phyloP scores from a whole-genome alignment of 2,888 invertebrate genomes.

The Pharmacophagus antenor region DNA sequence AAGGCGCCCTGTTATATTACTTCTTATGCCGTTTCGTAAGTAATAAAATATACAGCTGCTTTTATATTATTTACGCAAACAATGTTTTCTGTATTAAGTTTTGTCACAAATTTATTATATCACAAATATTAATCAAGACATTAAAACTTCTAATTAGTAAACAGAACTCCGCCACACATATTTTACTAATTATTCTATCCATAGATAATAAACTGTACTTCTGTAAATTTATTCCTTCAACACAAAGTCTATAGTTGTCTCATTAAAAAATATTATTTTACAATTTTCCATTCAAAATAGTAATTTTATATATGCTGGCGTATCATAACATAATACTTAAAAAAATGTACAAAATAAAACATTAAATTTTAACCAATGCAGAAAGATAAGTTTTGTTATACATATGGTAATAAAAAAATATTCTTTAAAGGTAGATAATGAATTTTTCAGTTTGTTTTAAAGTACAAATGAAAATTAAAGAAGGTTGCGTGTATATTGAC shows the following conservation, averaged over 20 bases:
- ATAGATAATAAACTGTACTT: not conserved
- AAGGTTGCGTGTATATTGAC: too few relatives aligned
- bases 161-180: not conserved
- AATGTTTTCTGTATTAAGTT: not conserved
- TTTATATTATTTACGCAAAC: not conserved
- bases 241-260: not conserved
- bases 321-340: too few relatives aligned
- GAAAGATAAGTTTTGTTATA: too few relatives aligned
- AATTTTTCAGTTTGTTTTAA: too few relatives aligned
- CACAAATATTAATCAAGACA: not conserved
- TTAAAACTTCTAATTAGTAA: not conserved
- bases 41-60: not conserved
- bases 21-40: not conserved
- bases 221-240: not conserved
- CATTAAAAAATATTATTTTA: not conserved
- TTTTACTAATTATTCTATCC: not conserved
- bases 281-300: not conserved
- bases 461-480: too few relatives aligned
- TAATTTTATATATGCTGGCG: too few relatives aligned
- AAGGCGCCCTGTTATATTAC: constrained; percentile 14
- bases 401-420: too few relatives aligned
- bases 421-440: too few relatives aligned
- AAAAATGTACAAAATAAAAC: too few relatives aligned
- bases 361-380: too few relatives aligned
- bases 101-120: not conserved